These are phyloP conservation scores for Pteria penguin DNA, from an alignment of 2,888 invertebrate species.

Conservation along the genomic window DNA sequence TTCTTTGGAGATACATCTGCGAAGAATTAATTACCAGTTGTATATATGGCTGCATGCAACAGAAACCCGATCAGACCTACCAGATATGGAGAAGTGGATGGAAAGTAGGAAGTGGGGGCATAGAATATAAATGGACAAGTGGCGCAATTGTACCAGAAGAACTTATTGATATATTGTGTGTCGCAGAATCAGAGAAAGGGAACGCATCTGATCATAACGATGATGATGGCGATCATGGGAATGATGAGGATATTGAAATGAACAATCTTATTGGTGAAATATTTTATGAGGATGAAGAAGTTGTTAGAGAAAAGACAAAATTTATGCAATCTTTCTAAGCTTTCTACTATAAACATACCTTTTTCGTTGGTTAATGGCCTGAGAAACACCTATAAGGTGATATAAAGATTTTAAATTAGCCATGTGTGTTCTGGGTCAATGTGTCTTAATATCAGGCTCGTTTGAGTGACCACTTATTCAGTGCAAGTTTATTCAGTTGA, in stretches of 20 bases:
- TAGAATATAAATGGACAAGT: background rate
- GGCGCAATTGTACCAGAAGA: background rate
- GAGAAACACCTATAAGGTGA: no score
- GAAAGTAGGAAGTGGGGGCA: background rate
- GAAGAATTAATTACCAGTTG: conserved; percentile 36
- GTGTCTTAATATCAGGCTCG: no score
- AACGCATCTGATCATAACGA: background rate
- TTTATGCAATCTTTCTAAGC: no score
- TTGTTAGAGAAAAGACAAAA: no score
- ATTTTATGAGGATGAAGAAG: background rate
- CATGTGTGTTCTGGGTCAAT: no score
- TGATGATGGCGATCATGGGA: background rate
- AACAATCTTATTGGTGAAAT: background rate
- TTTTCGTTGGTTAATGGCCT: no score
- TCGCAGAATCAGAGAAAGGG: background rate
- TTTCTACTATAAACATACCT: no score
- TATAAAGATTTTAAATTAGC: no score
- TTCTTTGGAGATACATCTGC: conserved; percentile 36
- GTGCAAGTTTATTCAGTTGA: no score
- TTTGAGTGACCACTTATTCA: no score
- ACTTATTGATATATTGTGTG: background rate
- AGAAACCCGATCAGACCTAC: conserved; percentile 16
- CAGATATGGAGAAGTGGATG: background rate
- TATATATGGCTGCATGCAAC: conserved; percentile 31
- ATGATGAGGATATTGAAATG: background rate